Evolutionary conservation across 2,888 invertebrate species (phyloP), one percentile per base, ranked within the genome.

Genomic region (Epirrhoe tristata): DNA sequence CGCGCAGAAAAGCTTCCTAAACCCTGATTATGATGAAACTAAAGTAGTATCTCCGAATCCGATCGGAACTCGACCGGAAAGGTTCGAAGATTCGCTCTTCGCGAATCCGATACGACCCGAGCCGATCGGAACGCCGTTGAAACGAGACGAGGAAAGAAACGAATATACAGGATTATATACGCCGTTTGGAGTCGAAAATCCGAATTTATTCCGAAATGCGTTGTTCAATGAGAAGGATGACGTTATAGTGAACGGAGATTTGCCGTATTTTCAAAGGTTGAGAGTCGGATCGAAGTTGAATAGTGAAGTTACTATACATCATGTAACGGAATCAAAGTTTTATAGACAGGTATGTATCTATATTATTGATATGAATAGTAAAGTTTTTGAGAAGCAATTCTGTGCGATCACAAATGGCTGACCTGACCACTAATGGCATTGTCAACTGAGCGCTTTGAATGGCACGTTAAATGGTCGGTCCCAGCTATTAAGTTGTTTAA

Each of bases 321-420:
- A 90, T 58, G 93, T 93, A 0, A 89, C 90, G 0, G 93, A 93
- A 46, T 93, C 93, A 8, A 93, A 93, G 71, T 92, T 91, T 66
- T 93, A 91, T 60, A 91, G 86, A 46, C 89, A 89, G 89, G 93
- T 91, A 46, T 24, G 24, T 24, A 24, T n/a, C n/a, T n/a, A n/a
- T n/a, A n/a, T n/a, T n/a, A n/a, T n/a, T n/a, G n/a, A n/a, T n/a
- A n/a, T n/a, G n/a, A n/a, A n/a, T n/a, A n/a, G n/a, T n/a, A n/a
- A n/a, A n/a, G n/a, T n/a, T n/a, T n/a, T n/a, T n/a, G n/a, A n/a
- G n/a, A n/a, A n/a, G n/a, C n/a, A n/a, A n/a, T n/a, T n/a, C n/a
- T n/a, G n/a, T n/a, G n/a, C n/a, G n/a, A n/a, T n/a, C n/a, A n/a
- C n/a, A n/a, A n/a, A n/a, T n/a, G n/a, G n/a, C n/a, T n/a, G n/a